Evolutionary conservation across 2,888 invertebrate species (phyloP), one percentile per base, ranked within the genome.

Genomic region (Apocheima hispidaria): DNA sequence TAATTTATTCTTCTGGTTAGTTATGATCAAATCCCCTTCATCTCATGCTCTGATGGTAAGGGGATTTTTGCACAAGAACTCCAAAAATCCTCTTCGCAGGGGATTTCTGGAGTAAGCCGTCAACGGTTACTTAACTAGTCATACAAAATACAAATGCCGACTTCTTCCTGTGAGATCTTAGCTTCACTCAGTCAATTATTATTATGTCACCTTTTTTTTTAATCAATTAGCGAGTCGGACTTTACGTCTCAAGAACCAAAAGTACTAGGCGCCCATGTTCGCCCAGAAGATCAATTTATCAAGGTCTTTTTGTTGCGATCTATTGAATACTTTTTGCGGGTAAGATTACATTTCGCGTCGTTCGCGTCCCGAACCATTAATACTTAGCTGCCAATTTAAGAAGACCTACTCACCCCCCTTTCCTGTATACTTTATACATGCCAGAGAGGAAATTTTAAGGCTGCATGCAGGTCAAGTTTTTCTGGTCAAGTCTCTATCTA

Each of bases 271-370:
- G 74, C 68, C 72, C 78, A 80, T 81, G 82, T 85, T 84, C 85
- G 79, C 77, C 79, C 65, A 77, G 66, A 66, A 71, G 75, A 77
- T 84, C 79, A 86, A 91, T 92, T 90, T 89, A 91, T 92, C 92
- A 92, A 74, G n/a, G 69, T 73, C 87, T 91, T 91, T 90, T 91
- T 92, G 84, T 88, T 81, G 81, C 75, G 72, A 73, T 83, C 88
- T 82, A 88, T 91, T 90, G 87, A 87, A 87, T 87, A 88, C 91
- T 92, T 92, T 92, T 91, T 92, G 90, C 81, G 80, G 73, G 81
- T 79, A 82, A 92, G 92, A 92, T 92, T 92, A 90, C 92, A 91
- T 92, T 91, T 91, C 87, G 79, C 81, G 73, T 84, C 85, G 81
- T 78, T 85, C 82, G 80, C 83, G 77, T 82, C 84, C 81, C 79